Percentiles rank a stretch among this genome's conserved stretches.
These are phyloP conservation scores for Girardinichthys multiradiatus DNA, from an alignment of 2,113 vertebrate species.

Conservation along the genomic window DNA sequence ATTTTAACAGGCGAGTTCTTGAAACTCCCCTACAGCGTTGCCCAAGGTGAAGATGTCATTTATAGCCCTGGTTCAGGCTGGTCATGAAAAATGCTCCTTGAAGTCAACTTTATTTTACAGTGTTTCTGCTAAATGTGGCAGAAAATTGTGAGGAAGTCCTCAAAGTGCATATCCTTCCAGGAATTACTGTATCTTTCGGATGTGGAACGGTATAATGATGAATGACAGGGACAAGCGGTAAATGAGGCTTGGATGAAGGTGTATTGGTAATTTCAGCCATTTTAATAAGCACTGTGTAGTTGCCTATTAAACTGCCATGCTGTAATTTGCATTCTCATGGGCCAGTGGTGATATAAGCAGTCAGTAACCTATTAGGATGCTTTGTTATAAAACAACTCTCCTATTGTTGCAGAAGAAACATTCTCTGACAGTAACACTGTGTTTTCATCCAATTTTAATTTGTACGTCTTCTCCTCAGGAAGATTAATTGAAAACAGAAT, in stretches of 20 bases:
- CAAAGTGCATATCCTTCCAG: background rate
- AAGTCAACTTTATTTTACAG: constrained; percentile 31
- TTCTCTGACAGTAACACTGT: constrained; percentile 42
- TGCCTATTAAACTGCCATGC: constrained; percentile 31
- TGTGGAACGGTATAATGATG: constrained; percentile 30
- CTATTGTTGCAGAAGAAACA: constrained; percentile 49
- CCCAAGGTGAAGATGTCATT: constrained; percentile 53
- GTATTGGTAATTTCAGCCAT: constrained; percentile 37
- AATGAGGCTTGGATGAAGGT: constrained; percentile 46
- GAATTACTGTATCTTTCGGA: background rate
- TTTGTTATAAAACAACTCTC: background rate
- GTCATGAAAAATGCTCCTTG: constrained; percentile 66
- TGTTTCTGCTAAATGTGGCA: constrained; percentile 10
- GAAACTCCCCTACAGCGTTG: constrained; percentile 42
- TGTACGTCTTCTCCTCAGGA: constrained; percentile 44
- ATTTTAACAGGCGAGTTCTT: constrained; percentile 29
- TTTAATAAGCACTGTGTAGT: constrained; percentile 39
- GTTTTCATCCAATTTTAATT: constrained; percentile 52
- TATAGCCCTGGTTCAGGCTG: constrained; percentile 29
- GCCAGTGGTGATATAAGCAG: constrained; percentile 42
- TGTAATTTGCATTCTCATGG: constrained; percentile 16
- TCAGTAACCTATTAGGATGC: constrained; percentile 41
- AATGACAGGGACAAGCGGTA: constrained; percentile 48
- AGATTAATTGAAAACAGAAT: constrained; percentile 72
- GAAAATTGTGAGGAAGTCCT: background rate